phyloP scores from a whole-genome alignment of 1,140 invertebrate species.

The Semibalanus balanoides region DNA sequence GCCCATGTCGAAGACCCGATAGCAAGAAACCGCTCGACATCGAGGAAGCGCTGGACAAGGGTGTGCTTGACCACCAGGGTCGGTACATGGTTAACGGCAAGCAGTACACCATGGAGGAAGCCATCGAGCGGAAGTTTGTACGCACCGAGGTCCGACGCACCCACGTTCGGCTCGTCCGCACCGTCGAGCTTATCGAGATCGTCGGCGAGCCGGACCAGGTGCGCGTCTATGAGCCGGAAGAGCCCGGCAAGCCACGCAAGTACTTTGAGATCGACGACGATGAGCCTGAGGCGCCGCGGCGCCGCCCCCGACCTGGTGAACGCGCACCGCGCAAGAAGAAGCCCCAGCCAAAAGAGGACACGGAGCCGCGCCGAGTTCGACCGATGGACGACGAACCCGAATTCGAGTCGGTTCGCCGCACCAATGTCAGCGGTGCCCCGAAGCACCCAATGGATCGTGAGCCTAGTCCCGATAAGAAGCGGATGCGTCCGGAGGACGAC shows the following conservation, averaged over 20 bases:
- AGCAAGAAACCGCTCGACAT: constrained; percentile 53
- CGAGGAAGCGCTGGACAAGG: constrained; percentile 55
- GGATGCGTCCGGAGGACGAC: not conserved
- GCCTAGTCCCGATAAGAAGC: not conserved
- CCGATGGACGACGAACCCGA: not conserved
- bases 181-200: not conserved
- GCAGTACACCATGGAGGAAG: constrained; percentile 53
- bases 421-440: not conserved
- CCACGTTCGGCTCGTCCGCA: not conserved
- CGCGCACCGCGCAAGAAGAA: not conserved
- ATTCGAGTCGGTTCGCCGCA: not conserved
- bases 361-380: not conserved
- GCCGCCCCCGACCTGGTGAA: not conserved
- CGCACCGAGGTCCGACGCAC: constrained; percentile 4
- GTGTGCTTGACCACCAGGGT: constrained; percentile 59
- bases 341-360: not conserved
- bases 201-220: not conserved
- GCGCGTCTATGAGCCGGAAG: not conserved
- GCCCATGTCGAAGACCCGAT: constrained; percentile 56
- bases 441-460: not conserved
- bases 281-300: not conserved
- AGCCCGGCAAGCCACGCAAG: constrained; percentile 29
- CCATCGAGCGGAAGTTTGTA: constrained; percentile 51
- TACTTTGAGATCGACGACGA: constrained; percentile 40
- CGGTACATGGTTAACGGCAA: constrained; percentile 45